Evolutionary conservation across 1,140 invertebrate species (phyloP), one percentile per base, ranked within the genome.

Genomic region (Acyrthosiphon pisum): DNA sequence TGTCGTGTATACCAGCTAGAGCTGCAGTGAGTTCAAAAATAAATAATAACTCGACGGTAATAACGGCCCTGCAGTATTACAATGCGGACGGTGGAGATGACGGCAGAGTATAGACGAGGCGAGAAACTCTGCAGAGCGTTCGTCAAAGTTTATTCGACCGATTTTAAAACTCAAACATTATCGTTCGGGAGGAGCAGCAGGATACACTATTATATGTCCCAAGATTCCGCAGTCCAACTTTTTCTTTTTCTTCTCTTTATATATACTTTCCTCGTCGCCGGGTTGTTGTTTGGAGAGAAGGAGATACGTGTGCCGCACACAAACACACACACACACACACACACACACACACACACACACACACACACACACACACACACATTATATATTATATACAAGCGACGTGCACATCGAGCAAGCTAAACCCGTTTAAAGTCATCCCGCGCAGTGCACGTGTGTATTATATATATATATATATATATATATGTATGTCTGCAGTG

Each of bases 61-160:
- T 18, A 76, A n/a, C 0, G n/a, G 60, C 23, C 35, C 50, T 53
- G 6, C 41, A 41, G 41, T 53, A 7, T 23, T 22, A 1, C 18
- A 8, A 44, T 18, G 22, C 20, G 37, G 37, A 26, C 81, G 37
- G 37, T 11, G 35, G 35, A 41, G 18, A 84, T 2, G 41, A 44
- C 11, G 9, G 1, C 44, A 86, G 22, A 46, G 26, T 22, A 81
- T 37, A 41, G 23, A 68, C 60, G 4, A 37, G 76, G 30, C 60
- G 30, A 76, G 30, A 76, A 76, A 76, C 60, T 76, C 60, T 30
- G 9, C 84, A 48, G 84, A 46, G 84, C 20, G 30, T 87, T 87
- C 84, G 84, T 87, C 84, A 87, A 87, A 48, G 44, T 87, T 87
- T 46, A 46, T n/a, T 46, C 26, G n/a, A 20, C 84, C 44, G 44